Base-by-base conservation (phyloP, 92 coral and sea anemone species). In the Epizoanthus scotinus region DNA sequence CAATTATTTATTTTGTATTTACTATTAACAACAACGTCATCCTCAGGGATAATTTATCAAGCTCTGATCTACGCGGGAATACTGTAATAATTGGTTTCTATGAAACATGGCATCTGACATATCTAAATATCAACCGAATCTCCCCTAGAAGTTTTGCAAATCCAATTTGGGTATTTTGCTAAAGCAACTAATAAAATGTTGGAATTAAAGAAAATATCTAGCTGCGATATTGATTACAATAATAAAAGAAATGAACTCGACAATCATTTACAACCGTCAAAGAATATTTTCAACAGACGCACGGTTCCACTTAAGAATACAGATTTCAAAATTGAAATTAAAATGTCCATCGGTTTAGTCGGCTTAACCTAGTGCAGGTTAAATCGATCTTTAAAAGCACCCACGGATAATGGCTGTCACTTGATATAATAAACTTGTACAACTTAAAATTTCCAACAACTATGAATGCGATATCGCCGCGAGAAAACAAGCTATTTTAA, bases 291-390 rank as follows among this genome's bases (percentile, higher is more conserved):
- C 44, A 28, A 2, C n/a, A 64, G 27, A 21, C 17, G 44, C 8
- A 64, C n/a, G 18, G n/a, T 64, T 29, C 44, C 44, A 13, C 40
- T 34, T 22, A 18, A 29, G 28, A 25, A 63, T 63, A 20, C 69
- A 28, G 69, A 63, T n/a, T 63, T 63, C 52, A 44, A 63, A 63
- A 60, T 20, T 60, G 65, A 60, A 60, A 60, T 20, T 60, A 63
- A 63, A 63, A 7, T 21, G 7, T 29, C 36, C 21, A 8, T 63
- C 38, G 3, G 20, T 28, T 14, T n/a, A n/a, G n/a, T n/a, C n/a
- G n/a, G n/a, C n/a, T n/a, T n/a, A n/a, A n/a, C n/a, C 10, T 63
- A 9, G 21, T 14, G 44, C 69, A 63, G 31, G 29, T 13, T 25
- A 13, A 9, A 60, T n/a, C 24, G 2, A 1, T 27, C 36, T 29